Evolutionary conservation across 2,797 vertebrate species (phyloP).

Genomic region (Alectoris magna): DNA sequence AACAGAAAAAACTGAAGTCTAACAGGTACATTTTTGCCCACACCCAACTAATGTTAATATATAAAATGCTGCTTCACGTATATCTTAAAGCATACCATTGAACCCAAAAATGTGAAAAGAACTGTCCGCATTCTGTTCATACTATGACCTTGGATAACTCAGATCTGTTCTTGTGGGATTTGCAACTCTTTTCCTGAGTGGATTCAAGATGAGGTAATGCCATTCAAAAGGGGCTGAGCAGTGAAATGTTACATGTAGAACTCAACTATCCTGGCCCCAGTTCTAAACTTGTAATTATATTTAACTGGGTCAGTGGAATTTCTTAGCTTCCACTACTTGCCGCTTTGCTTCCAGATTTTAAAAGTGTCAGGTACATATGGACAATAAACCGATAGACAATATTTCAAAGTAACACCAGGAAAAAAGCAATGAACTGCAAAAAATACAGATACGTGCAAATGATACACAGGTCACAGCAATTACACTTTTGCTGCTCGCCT

Average conservation of each 20-base stretch:
- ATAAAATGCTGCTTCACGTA: neutral
- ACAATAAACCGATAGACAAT: neutral
- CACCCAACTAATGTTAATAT: neutral
- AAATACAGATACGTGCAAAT: neutral
- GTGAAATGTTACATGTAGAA: slow-evolving; percentile 24
- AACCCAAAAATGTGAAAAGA: neutral
- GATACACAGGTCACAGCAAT: neutral
- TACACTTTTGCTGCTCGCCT: neutral
- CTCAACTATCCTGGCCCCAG: slow-evolving; percentile 18
- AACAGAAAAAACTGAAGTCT: neutral
- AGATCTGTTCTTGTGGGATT: slow-evolving; percentile 50
- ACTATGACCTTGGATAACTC: slow-evolving; percentile 55
- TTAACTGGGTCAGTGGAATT: slow-evolving; percentile 56
- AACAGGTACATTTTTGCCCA: neutral
- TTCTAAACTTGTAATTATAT: slow-evolving; percentile 32
- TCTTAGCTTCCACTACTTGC: slow-evolving; percentile 43
- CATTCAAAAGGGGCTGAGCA: slow-evolving; percentile 39
- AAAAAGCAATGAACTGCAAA: neutral
- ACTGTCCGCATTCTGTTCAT: slow-evolving; percentile 10
- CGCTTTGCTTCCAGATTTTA: slow-evolving; percentile 9
- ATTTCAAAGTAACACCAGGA: neutral
- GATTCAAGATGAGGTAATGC: slow-evolving; percentile 76
- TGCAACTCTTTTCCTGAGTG: slow-evolving; percentile 67
- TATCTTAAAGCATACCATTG: neutral
- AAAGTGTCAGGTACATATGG: neutral